These are phyloP conservation scores for Hecatera dysodea DNA, from an alignment of 2,888 invertebrate species.

Conservation along the genomic window DNA sequence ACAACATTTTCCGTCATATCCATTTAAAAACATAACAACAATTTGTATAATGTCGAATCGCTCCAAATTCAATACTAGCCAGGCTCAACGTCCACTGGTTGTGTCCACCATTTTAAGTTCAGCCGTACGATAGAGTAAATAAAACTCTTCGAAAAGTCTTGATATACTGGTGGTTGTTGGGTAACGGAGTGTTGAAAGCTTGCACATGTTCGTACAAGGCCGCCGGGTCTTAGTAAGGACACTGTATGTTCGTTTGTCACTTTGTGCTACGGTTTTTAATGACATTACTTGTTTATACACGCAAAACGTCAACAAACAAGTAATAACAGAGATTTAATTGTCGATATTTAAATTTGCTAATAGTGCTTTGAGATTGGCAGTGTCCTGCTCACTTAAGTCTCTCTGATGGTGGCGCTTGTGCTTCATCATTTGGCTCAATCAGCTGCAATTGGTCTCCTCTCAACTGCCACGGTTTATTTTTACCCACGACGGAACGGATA, in stretches of 20 bases:
- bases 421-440: too few species aligned
- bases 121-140: conserved; percentile 43
- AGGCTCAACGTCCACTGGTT: conserved; percentile 66
- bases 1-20: neutral
- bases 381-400: too few species aligned
- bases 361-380: too few species aligned
- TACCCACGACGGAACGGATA: too few species aligned
- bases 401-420: too few species aligned
- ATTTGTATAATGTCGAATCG: conserved; percentile 27
- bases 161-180: conserved; percentile 71
- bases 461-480: too few species aligned
- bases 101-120: conserved; percentile 46
- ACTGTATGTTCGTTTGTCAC: conserved; percentile 68
- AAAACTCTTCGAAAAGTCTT: conserved; percentile 46
- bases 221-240: conserved; percentile 82
- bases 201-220: conserved; percentile 78
- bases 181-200: conserved; percentile 83
- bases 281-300: conserved; percentile 28
- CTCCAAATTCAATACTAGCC: conserved; percentile 57
- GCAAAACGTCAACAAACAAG: too few species aligned
- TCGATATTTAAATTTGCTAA: too few species aligned
- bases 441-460: too few species aligned
- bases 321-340: too few species aligned
- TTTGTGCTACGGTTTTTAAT: conserved; percentile 63
- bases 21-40: conserved; percentile 17